Conservation (phyloP, 1,140 invertebrate species). For the Rhopalosiphum maidis region DNA sequence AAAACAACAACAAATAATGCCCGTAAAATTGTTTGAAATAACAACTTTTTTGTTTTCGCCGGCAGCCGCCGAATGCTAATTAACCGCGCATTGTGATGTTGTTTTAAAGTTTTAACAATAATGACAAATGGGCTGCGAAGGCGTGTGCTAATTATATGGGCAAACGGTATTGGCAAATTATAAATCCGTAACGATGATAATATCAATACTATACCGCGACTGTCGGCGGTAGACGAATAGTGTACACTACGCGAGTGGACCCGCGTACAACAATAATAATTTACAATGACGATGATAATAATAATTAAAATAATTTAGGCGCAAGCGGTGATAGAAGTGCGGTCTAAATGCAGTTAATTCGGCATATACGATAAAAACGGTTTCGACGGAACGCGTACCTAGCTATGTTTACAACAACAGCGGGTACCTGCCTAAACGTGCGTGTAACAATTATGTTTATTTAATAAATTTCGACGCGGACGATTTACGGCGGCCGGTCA, state of each 20-base stretch:
- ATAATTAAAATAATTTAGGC: neutral
- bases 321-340: neutral
- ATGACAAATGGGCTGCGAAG: neutral
- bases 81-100: neutral
- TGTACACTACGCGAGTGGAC: neutral
- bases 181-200: neutral
- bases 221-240: neutral
- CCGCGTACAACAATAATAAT: neutral
- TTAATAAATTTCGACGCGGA: neutral
- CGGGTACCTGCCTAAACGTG: too few relatives aligned
- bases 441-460: neutral
- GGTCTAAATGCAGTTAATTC: neutral
- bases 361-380: neutral
- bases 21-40: neutral
- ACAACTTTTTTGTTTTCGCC: neutral
- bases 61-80: neutral
- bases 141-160: neutral
- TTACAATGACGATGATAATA: neutral
- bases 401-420: neutral
- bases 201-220: neutral
- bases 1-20: neutral
- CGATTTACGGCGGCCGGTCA: neutral
- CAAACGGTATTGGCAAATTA: neutral
- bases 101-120: conserved; percentile 9
- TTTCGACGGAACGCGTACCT: too few relatives aligned